Conservation (phyloP, 2,797 vertebrate genomes). For the Cyprinodon diabolis region DNA sequence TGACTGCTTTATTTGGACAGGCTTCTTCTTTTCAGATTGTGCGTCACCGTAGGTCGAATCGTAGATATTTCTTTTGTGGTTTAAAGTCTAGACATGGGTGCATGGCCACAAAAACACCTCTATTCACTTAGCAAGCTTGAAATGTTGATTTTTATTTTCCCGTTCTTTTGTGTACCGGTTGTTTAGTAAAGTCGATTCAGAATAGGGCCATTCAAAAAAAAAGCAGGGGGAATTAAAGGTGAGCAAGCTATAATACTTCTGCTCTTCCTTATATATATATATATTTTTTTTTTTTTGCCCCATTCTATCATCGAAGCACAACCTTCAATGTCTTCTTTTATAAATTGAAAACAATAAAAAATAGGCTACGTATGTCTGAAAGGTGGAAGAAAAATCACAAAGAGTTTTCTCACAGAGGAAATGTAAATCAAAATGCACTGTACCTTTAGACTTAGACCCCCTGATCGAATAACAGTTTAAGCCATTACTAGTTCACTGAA, state of each 20-base stretch:
- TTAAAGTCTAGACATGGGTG: not conserved
- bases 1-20: constrained; percentile 21
- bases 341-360: not conserved
- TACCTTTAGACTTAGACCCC: not conserved
- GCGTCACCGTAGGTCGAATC: constrained; percentile 18
- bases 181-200: constrained; percentile 19
- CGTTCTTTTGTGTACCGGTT: not conserved
- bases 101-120: constrained; percentile 18
- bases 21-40: constrained; percentile 5
- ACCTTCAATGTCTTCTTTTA: not conserved
- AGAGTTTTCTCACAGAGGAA: not conserved
- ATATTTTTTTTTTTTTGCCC: not conserved
- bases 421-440: not conserved
- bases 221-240: not conserved
- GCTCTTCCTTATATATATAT: not conserved
- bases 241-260: not conserved
- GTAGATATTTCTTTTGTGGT: constrained; percentile 15
- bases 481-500: not conserved
- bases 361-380: not conserved
- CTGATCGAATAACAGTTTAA: not conserved
- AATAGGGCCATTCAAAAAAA: constrained; percentile 1
- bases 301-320: not conserved
- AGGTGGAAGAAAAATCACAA: no score
- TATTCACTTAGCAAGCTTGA: constrained; percentile 6
- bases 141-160: constrained; percentile 10